A percentile compares a stretch with the other conserved stretches of the same genome.
phyloP scores from a whole-genome alignment of 2,888 invertebrate species.

The Tridacna gigas region DNA sequence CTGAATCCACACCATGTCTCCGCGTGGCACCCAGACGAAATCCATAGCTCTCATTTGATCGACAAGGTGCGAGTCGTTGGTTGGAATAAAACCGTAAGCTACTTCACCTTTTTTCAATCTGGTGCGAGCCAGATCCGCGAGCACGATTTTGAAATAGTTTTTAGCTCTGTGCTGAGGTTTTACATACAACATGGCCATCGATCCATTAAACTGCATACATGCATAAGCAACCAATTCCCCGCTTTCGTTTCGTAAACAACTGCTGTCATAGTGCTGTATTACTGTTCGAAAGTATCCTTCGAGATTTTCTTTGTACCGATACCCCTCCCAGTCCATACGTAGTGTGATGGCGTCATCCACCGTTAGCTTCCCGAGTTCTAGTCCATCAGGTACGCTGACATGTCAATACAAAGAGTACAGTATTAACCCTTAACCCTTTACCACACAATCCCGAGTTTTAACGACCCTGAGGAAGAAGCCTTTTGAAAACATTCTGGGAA shows the following conservation, averaged over 20 bases:
- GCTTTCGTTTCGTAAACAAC: slow-evolving; percentile 71
- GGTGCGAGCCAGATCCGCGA: slow-evolving; percentile 74
- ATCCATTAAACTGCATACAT: slow-evolving; percentile 81
- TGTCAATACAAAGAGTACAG: background rate
- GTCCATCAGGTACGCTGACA: slow-evolving; percentile 75
- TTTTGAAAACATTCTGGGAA: too few relatives aligned
- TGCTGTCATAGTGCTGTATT: slow-evolving; percentile 77
- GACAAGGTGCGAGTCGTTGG: slow-evolving; percentile 74
- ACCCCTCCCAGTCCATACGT: slow-evolving; percentile 72
- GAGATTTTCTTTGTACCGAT: slow-evolving; percentile 70
- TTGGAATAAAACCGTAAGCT: slow-evolving; percentile 77
- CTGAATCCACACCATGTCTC: slow-evolving; percentile 78
- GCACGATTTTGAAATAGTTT: slow-evolving; percentile 75
- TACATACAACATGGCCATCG: slow-evolving; percentile 79
- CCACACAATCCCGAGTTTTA: too few relatives aligned
- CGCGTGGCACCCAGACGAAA: slow-evolving; percentile 80
- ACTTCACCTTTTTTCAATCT: slow-evolving; percentile 72
- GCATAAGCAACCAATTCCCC: slow-evolving; percentile 77
- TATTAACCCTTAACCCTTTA: too few relatives aligned
- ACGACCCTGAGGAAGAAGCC: too few relatives aligned
- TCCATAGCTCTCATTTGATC: slow-evolving; percentile 73
- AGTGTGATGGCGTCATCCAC: slow-evolving; percentile 70
- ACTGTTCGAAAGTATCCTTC: slow-evolving; percentile 76
- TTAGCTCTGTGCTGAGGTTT: slow-evolving; percentile 73
- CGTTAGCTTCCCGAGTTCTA: slow-evolving; percentile 69